Evolutionary conservation across 2,113 vertebrate genomes (phyloP).

Genomic region (Amblyornis subalaris): DNA sequence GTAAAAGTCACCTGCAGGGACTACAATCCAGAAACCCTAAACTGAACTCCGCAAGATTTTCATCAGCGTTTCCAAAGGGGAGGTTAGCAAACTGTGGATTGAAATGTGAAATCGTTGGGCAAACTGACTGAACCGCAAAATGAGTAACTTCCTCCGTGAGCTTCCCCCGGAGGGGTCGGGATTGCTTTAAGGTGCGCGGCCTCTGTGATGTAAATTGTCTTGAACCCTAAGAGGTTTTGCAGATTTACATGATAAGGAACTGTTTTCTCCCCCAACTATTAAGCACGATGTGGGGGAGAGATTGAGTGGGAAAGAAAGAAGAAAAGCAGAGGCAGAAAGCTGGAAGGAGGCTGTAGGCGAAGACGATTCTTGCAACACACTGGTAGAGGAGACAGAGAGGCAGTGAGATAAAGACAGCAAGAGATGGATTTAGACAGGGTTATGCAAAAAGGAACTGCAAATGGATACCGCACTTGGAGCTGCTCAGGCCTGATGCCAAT

Average conservation of each 20-base stretch:
- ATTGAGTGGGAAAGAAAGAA: not conserved
- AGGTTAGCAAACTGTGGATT: conserved; percentile 16
- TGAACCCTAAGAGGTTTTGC: conserved; percentile 18
- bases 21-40: not conserved
- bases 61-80: conserved; percentile 9
- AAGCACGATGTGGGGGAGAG: not conserved
- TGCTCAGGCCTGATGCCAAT: not conserved
- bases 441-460: not conserved
- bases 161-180: not conserved
- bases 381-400: not conserved
- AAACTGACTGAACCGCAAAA: conserved; percentile 7
- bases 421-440: not conserved
- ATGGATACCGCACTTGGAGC: not conserved
- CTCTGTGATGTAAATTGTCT: conserved; percentile 34
- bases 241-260: conserved; percentile 32
- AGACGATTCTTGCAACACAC: not conserved
- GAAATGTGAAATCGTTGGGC: conserved; percentile 16
- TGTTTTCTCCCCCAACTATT: conserved; percentile 14
- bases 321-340: not conserved
- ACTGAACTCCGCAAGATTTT: not conserved
- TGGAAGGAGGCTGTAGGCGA: not conserved
- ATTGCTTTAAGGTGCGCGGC: not conserved
- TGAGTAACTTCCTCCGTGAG: conserved; percentile 32
- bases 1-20: conserved; percentile 38
- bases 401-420: not conserved